Base-by-base conservation (phyloP, 2,797 vertebrate genomes). In the Enteromius argenteus region DNA sequence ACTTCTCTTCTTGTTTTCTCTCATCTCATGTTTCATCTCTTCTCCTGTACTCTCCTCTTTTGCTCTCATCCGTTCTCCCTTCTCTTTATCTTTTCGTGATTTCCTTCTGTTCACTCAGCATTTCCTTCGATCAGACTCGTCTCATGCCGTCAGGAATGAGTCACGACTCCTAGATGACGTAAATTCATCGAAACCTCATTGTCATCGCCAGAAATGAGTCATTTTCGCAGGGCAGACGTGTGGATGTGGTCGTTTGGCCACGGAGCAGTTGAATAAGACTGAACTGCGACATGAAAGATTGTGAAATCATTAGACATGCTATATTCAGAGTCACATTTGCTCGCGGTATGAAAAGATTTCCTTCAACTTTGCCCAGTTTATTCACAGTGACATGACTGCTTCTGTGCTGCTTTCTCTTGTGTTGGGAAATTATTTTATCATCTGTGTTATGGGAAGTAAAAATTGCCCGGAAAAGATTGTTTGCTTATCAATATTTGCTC, bases 121-220 rank as follows among this genome's bases (percentile, higher is more conserved):
- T 62, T 60, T 62, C 30, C 56, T 78, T 3, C 17, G 15, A 32
- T 49, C 53, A 44, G n/a, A 44, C 56, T 1, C 27, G 56, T 6
- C n/a, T 62, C 75, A 44, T 62, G 37, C 75, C 19, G 75, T 77
- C 75, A 78, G 56, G 46, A 53, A 8, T 80, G 78, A 80, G 13
- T 68, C 46, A 69, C 37, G 23, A 53, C 46, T 68, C 46, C 17
- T 37, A 39, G 46, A 69, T 80, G 64, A 80, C 2, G 44, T 32
- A 68, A 80, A 80, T 8, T 49, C 60, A 32, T 60, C 7, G 13
- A 79, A 27, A 68, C n/a, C 27, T n/a, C 46, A 1, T 23, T n/a
- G 60, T 42, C 15, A 49, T 67, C 60, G 23, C 39, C 42, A 35
- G 19, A n/a, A 66, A 66, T 79, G 76, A 79, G 5, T 78, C 75